Evolutionary conservation across 2,113 vertebrate genomes (phyloP).

Genomic region (Indicator indicator): DNA sequence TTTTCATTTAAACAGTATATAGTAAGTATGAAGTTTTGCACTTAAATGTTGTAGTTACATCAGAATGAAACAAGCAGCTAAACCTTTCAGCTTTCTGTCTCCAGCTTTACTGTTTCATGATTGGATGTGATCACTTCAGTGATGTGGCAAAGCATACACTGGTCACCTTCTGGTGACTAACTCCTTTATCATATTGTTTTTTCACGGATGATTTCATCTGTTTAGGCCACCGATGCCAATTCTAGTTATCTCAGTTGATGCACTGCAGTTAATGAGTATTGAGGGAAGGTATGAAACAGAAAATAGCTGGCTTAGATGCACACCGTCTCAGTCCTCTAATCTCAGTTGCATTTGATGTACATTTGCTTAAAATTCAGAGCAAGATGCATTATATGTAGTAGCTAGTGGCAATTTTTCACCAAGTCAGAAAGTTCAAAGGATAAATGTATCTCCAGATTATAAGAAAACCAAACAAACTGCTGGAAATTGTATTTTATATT

Average conservation of each 20-base stretch:
- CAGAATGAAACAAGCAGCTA: background rate
- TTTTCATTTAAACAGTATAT: background rate
- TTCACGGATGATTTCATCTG: background rate
- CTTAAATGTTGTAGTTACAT: background rate
- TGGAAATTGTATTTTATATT: background rate
- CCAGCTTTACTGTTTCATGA: background rate
- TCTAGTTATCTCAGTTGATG: background rate
- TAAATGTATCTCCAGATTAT: background rate
- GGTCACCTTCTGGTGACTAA: background rate
- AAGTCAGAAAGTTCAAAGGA: background rate
- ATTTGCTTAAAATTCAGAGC: background rate
- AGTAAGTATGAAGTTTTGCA: background rate
- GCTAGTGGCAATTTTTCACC: background rate
- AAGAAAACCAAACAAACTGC: background rate
- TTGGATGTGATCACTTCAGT: background rate
- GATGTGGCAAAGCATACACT: background rate
- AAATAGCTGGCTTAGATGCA: rapidly evolving
- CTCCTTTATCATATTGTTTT: background rate
- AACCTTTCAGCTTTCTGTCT: background rate
- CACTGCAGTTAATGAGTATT: background rate
- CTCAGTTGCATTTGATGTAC: background rate
- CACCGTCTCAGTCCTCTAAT: background rate
- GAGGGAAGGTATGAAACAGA: background rate
- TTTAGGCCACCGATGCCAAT: background rate
- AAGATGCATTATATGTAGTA: background rate